A percentile compares a stretch with the other conserved stretches of the same genome.
Conservation (phyloP, 2,797 vertebrate species). For the Spatula clypeata region DNA sequence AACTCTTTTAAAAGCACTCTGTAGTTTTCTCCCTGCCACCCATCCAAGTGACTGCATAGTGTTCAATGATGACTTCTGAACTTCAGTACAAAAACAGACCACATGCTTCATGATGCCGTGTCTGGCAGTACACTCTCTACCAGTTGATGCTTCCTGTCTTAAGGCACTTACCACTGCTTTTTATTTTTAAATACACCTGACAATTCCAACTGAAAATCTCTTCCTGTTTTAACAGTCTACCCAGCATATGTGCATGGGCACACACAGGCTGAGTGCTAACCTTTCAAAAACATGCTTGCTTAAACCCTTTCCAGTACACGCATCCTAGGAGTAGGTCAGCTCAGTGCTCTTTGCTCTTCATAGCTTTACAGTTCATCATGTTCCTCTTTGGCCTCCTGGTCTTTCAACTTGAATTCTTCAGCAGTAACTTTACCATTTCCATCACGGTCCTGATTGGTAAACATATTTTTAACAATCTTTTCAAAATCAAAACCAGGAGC, state of each 20-base stretch:
- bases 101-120: not conserved
- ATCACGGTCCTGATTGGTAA: constrained; percentile 95
- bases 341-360: not conserved
- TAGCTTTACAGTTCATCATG: constrained; percentile 94
- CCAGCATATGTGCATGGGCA: constrained; percentile 17
- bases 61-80: not conserved
- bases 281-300: not conserved
- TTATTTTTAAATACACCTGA: not conserved
- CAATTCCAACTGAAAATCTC: not conserved
- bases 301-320: not conserved
- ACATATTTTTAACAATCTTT: constrained; percentile 97
- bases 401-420: constrained; percentile 95
- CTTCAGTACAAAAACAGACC: not conserved
- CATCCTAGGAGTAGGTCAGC: constrained; percentile 3
- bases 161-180: not conserved
- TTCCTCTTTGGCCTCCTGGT: constrained; percentile 87
- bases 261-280: not conserved
- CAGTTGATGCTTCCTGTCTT: not conserved
- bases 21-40: not conserved
- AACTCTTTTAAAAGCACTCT: not conserved
- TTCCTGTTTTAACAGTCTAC: not conserved
- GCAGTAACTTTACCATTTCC: constrained; percentile 93
- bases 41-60: not conserved
- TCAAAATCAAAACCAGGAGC: constrained; percentile 94
- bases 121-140: not conserved